A percentile compares a stretch with the other conserved stretches of the same genome.
These are phyloP conservation scores for Rutpela maculata DNA, from an alignment of 2,888 invertebrate genomes.

Conservation along the genomic window DNA sequence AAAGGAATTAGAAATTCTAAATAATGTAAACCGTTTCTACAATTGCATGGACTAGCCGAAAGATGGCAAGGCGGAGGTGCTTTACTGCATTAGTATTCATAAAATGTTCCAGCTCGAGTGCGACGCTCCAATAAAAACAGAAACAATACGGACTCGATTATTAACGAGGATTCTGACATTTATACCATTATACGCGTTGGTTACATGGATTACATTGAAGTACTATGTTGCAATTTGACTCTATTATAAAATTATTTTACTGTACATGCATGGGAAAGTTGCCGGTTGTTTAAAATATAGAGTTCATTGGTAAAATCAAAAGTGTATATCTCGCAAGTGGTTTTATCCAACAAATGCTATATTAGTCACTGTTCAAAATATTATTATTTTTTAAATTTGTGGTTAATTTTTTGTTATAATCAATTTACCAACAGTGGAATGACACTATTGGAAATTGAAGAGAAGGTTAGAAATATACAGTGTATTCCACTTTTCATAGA, in stretches of 20 bases:
- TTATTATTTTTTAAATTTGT: too few relatives aligned
- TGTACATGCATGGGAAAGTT: background rate
- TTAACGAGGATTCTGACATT: constrained; percentile 59
- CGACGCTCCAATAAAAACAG: constrained; percentile 58
- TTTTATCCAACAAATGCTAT: too few relatives aligned
- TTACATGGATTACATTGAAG: constrained; percentile 52
- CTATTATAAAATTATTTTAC: constrained; percentile 22
- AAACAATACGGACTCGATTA: constrained; percentile 59
- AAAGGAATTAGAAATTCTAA: constrained; percentile 56
- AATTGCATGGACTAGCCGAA: constrained; percentile 39
- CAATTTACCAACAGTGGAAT: too few relatives aligned
- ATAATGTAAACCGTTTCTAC: constrained; percentile 57
- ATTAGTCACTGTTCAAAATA: too few relatives aligned
- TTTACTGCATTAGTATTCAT: constrained; percentile 59
- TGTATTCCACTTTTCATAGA: too few relatives aligned
- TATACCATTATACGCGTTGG: constrained; percentile 57
- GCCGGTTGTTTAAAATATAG: too few relatives aligned
- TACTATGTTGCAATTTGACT: constrained; percentile 54
- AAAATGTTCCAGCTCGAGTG: constrained; percentile 58
- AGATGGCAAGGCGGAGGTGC: constrained; percentile 24
- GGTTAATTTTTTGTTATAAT: too few relatives aligned
- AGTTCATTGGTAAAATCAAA: too few relatives aligned
- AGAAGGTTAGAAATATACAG: too few relatives aligned
- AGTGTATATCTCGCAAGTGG: too few relatives aligned
- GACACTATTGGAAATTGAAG: too few relatives aligned